Percentiles rank a stretch among this genome's conserved stretches.
These are phyloP conservation scores for Prochilodus magdalenae DNA, from an alignment of 2,113 vertebrate species.

Conservation along the genomic window DNA sequence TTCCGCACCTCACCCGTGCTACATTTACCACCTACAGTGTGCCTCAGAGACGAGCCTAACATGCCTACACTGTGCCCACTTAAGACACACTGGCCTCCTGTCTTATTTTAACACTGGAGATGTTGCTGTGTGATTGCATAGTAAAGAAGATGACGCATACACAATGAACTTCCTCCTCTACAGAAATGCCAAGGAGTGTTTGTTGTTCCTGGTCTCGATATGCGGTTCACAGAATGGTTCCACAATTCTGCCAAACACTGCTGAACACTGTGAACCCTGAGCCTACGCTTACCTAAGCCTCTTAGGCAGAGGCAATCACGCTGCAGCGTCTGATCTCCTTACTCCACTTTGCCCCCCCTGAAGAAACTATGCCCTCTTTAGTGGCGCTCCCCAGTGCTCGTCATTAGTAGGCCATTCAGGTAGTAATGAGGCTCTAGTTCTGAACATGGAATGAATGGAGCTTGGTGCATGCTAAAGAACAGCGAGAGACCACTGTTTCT, in stretches of 20 bases:
- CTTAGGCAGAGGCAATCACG: neutral
- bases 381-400: neutral
- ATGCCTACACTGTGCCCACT: neutral
- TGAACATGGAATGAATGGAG: neutral
- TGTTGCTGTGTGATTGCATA: neutral
- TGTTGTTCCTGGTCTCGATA: neutral
- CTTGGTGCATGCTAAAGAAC: neutral
- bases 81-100: neutral
- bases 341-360: neutral
- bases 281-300: neutral
- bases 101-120: neutral
- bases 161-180: neutral
- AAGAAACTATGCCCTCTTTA: neutral
- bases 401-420: neutral
- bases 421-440: neutral
- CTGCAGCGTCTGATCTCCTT: neutral
- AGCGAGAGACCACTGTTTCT: neutral
- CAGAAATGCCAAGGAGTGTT: constrained; percentile 6
- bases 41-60: neutral
- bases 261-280: neutral
- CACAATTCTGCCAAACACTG: neutral
- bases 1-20: neutral
- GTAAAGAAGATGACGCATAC: neutral
- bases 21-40: constrained; percentile 1
- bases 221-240: neutral